Percentiles rank a stretch among this genome's conserved stretches.
Conservation (phyloP, 2,797 vertebrate species). For the Liparis tanakae region DNA sequence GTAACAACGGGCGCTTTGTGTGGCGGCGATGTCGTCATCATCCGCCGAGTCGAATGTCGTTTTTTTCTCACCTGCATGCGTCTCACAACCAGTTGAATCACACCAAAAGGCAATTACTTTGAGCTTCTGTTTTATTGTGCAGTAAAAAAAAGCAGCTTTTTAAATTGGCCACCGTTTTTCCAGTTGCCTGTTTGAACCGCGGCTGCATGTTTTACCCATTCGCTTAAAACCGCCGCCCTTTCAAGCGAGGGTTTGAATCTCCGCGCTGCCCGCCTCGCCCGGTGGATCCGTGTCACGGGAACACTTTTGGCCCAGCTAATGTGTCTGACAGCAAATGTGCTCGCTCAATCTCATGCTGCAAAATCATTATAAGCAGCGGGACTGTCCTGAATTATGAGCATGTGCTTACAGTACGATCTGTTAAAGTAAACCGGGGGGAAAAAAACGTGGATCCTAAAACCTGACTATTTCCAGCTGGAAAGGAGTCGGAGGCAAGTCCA, state of each 20-base stretch:
- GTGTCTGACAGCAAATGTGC: constrained; percentile 80
- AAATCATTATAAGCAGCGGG: constrained; percentile 82
- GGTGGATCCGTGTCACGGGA: constrained; percentile 70
- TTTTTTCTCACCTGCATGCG: constrained; percentile 54
- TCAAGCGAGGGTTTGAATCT: constrained; percentile 65
- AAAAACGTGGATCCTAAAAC: constrained; percentile 75
- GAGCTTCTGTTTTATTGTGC: constrained; percentile 65
- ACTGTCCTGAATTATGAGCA: constrained; percentile 84
- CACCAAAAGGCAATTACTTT: constrained; percentile 51
- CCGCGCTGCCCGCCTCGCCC: constrained; percentile 47
- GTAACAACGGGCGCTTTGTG: constrained; percentile 14
- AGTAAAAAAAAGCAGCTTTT: constrained; percentile 64
- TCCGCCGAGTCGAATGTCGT: constrained; percentile 27
- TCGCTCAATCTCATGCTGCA: constrained; percentile 79
- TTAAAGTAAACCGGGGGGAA: constrained; percentile 77
- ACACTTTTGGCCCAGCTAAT: constrained; percentile 71
- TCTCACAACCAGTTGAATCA: constrained; percentile 52
- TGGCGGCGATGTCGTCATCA: constrained; percentile 19
- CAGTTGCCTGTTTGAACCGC: constrained; percentile 60
- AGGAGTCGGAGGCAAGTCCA: constrained; percentile 72
- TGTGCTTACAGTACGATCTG: constrained; percentile 83
- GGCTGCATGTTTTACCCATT: constrained; percentile 69
- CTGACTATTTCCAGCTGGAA: constrained; percentile 84
- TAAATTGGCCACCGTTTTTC: constrained; percentile 58
- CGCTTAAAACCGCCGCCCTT: constrained; percentile 55